Percentiles rank a stretch among this genome's conserved stretches.
phyloP scores from a whole-genome alignment of 2,888 invertebrate genomes.

The Fragum fragum region DNA sequence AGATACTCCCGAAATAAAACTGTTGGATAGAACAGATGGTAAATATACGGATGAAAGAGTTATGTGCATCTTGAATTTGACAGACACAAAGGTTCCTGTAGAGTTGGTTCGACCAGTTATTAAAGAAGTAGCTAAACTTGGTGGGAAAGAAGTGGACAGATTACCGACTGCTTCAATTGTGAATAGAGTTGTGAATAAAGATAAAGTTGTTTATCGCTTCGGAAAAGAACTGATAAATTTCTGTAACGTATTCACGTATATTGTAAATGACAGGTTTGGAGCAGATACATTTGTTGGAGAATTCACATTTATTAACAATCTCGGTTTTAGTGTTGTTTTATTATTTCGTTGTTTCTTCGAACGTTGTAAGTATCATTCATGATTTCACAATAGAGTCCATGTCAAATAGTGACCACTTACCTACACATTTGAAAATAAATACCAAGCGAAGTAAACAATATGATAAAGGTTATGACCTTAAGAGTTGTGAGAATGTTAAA shows the following conservation, averaged over 20 bases:
- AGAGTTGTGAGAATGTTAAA: background rate
- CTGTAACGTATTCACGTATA: slow-evolving; percentile 1
- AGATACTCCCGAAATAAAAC: slow-evolving; percentile 25
- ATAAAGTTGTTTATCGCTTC: slow-evolving; percentile 30
- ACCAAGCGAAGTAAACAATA: background rate
- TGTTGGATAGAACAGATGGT: slow-evolving; percentile 21
- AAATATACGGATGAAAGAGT: slow-evolving; percentile 22
- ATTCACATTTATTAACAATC: slow-evolving; percentile 3
- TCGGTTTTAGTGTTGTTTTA: slow-evolving; percentile 21
- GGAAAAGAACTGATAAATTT: background rate
- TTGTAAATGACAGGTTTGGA: slow-evolving; percentile 21
- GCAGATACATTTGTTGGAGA: background rate
- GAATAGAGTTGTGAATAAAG: slow-evolving; percentile 45
- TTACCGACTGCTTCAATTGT: slow-evolving; percentile 50
- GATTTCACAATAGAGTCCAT: background rate
- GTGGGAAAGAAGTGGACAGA: slow-evolving; percentile 40
- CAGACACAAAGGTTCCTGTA: slow-evolving; percentile 45
- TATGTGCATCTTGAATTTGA: slow-evolving; percentile 55
- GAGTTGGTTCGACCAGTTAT: slow-evolving; percentile 56
- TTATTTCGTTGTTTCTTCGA: slow-evolving; percentile 13
- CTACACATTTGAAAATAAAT: background rate
- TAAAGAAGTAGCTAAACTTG: slow-evolving; percentile 38
- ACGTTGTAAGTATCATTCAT: background rate
- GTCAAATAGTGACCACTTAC: slow-evolving; percentile 6
- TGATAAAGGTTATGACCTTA: background rate